These are phyloP conservation scores for Stomatorhinus ivindoensis DNA, from an alignment of 2,113 vertebrate genomes.

Conservation along the genomic window DNA sequence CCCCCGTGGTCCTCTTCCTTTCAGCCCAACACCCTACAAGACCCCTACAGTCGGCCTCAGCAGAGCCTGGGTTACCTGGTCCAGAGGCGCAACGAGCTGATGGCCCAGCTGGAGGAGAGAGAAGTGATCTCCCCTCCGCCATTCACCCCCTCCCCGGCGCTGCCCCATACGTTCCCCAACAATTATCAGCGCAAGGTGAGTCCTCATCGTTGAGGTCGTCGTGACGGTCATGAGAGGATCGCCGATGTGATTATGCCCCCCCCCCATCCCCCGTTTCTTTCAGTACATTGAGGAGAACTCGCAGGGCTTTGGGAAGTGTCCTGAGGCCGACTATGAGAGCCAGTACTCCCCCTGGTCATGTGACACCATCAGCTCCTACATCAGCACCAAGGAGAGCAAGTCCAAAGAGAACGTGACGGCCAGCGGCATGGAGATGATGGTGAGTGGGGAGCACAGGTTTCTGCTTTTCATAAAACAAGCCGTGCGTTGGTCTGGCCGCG, in stretches of 20 bases:
- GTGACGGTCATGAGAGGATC: slow-evolving; percentile 3
- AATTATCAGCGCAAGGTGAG: slow-evolving; percentile 75
- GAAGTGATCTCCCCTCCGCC: slow-evolving; percentile 94
- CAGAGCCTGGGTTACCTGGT: slow-evolving; percentile 88
- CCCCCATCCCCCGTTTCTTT: neutral
- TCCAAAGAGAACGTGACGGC: slow-evolving; percentile 85
- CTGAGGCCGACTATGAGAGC: slow-evolving; percentile 82
- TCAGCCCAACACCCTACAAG: slow-evolving; percentile 33
- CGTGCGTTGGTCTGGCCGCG: neutral
- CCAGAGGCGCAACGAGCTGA: slow-evolving; percentile 84
- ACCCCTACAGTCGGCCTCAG: slow-evolving; percentile 64
- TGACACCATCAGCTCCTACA: slow-evolving; percentile 96
- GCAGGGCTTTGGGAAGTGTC: slow-evolving; percentile 77
- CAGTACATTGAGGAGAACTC: slow-evolving; percentile 87
- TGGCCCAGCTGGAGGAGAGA: slow-evolving; percentile 91
- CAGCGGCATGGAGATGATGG: slow-evolving; percentile 83
- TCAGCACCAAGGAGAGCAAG: slow-evolving; percentile 94
- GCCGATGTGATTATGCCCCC: neutral
- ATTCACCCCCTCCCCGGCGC: slow-evolving; percentile 84
- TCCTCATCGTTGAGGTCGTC: neutral
- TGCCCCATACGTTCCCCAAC: slow-evolving; percentile 76
- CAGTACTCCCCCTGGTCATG: slow-evolving; percentile 99
- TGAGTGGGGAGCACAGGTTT: slow-evolving; percentile 44
- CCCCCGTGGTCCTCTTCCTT: neutral
- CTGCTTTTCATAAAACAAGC: neutral